Base-by-base conservation (phyloP, 2,888 invertebrate genomes). In the Caenorhabditis zanzibari region DNA sequence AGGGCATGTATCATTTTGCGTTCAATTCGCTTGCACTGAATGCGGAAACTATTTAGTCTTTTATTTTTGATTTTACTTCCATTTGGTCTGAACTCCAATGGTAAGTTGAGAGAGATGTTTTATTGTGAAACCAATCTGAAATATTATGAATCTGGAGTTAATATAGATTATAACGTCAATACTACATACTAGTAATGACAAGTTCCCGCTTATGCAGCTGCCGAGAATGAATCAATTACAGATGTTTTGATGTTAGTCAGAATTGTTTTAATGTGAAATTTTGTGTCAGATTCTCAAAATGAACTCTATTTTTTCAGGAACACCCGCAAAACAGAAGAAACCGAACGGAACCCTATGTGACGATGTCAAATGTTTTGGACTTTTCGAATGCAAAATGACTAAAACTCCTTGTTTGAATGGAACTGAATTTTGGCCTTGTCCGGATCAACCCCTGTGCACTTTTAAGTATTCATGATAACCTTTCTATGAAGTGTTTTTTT, bases 341-440 rank as follows among this genome's bases (percentile, higher is more conserved):
- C 5, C 38, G 2, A 38, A 6, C 10, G 38, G 38, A 38, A 38
- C 38, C 2, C 26, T 41, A 7, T 69, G 69, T 14, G 69, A 69
- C 12, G 16, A 35, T 6, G 19, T 69, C 24, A 69, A 69, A 32
- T 81, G 81, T 44, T 81, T 32, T n/a, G 81, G 81, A 24, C 59
- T 73, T 16, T 73, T 73, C 26, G 66, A 68, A 61, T 81, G 81
- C 24, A 16, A 41, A 32, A 81, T 74, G 81, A 73, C 73, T 12
- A 7, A n/a, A 3, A n/a, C 72, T 1, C 32, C 22, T 4, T 72
- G 72, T 32, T 38, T 52, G 35, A 28, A 52, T 26, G 4, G 5
- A n/a, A n/a, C n/a, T n/a, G n/a, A n/a, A n/a, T n/a, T n/a, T n/a
- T n/a, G n/a, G n/a, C 19, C 19, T 1, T 47, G 47, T 19, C 47